Percentiles rank a stretch among this genome's conserved stretches.
Conservation (phyloP, 2,113 vertebrate genomes). For the Periophthalmodon schlosseri region DNA sequence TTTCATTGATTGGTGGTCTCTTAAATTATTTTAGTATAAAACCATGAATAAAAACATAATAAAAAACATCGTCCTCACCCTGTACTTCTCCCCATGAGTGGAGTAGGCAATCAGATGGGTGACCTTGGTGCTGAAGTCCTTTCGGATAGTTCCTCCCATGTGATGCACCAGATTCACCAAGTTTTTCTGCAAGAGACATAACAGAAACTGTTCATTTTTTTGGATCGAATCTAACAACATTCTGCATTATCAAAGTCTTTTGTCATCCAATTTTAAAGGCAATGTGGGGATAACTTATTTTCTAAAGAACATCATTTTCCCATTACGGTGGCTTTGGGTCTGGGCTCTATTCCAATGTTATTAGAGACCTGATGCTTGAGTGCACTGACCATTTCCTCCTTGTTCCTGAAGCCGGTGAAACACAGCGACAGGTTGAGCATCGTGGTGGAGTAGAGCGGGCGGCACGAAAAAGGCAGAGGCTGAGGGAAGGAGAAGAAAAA, state of each 20-base stretch:
- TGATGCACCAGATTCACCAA: slow-evolving; percentile 95
- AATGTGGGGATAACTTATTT: slow-evolving; percentile 4
- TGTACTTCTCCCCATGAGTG: slow-evolving; percentile 95
- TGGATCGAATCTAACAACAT: not conserved
- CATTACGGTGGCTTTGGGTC: slow-evolving; percentile 3
- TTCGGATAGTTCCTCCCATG: slow-evolving; percentile 95
- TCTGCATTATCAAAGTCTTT: not conserved
- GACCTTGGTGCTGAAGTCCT: slow-evolving; percentile 94
- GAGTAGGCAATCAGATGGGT: slow-evolving; percentile 94
- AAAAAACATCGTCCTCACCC: slow-evolving; percentile 75
- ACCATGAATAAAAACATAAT: not conserved
- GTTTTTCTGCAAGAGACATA: slow-evolving; percentile 78
- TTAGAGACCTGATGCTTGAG: slow-evolving; percentile 1
- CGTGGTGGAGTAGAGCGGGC: slow-evolving; percentile 89
- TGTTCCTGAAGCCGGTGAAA: slow-evolving; percentile 95
- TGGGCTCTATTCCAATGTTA: slow-evolving; percentile 11
- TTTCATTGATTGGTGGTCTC: too few relatives aligned
- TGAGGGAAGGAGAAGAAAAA: slow-evolving; percentile 41
- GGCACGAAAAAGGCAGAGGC: slow-evolving; percentile 90
- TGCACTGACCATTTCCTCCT: slow-evolving; percentile 92
- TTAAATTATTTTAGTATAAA: not conserved
- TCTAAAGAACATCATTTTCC: slow-evolving; percentile 11
- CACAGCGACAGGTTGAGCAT: slow-evolving; percentile 94
- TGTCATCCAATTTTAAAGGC: not conserved
- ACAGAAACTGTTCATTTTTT: not conserved